Percentiles rank a stretch among this genome's conserved stretches.
Conservation (phyloP, 1,140 invertebrate species). For the Macrosteles quadrilineatus region DNA sequence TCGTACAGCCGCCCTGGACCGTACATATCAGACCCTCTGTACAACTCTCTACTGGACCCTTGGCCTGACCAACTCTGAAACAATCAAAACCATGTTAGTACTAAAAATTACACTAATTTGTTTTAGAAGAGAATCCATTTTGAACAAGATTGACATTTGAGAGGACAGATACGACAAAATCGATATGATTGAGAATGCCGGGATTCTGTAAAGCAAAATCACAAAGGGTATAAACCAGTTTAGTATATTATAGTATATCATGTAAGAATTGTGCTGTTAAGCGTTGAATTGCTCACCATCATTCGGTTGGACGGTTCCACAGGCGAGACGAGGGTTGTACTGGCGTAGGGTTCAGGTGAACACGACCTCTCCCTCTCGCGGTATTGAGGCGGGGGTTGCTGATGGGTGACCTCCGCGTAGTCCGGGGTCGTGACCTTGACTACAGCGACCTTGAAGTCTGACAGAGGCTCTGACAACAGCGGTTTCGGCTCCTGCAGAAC, state of each 20-base stretch:
- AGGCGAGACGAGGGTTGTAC: constrained; percentile 37
- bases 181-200: no score
- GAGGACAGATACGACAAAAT: no score
- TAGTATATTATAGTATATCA: no score
- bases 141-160: no score
- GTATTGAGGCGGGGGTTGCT: constrained; percentile 28
- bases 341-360: constrained; percentile 38
- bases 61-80: background rate
- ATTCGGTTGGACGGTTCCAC: background rate
- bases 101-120: no score
- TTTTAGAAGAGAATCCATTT: no score
- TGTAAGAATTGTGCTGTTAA: no score
- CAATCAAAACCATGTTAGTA: no score
- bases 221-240: no score
- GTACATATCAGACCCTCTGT: background rate
- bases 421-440: constrained; percentile 48
- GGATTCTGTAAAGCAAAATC: no score
- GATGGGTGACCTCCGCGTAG: constrained; percentile 51
- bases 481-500: constrained; percentile 6
- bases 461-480: background rate
- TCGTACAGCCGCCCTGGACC: background rate
- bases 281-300: no score
- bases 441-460: background rate
- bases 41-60: background rate
- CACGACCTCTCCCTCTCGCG: constrained; percentile 19